Percentiles rank a stretch among this genome's conserved stretches.
These are phyloP conservation scores for Chromobotia macracanthus DNA, from an alignment of 2,797 vertebrate species.

Conservation along the genomic window DNA sequence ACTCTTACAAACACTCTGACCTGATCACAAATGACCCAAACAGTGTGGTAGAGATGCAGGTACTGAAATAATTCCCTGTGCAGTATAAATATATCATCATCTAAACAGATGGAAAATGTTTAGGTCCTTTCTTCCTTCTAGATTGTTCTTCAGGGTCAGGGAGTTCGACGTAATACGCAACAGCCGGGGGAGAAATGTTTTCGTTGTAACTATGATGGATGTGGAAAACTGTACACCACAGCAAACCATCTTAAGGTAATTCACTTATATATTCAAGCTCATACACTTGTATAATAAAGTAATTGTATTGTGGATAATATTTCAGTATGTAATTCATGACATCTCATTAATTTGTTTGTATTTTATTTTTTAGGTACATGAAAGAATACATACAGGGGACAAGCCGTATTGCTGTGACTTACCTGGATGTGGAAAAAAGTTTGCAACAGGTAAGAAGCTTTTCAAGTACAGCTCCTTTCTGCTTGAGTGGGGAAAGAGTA, in stretches of 20 bases:
- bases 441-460: constrained; percentile 88
- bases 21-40: constrained; percentile 87
- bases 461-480: no score
- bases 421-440: constrained; percentile 92
- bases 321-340: background rate
- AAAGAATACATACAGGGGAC: no score
- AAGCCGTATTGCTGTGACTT: constrained; percentile 93
- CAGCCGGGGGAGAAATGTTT: constrained; percentile 93
- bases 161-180: constrained; percentile 77
- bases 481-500: no score
- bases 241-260: constrained; percentile 94
- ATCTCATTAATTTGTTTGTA: background rate
- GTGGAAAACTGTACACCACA: constrained; percentile 96
- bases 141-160: constrained; percentile 94
- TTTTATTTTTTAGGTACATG: constrained; percentile 85
- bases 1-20: constrained; percentile 77
- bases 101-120: background rate
- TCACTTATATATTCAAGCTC: constrained; percentile 6
- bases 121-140: constrained; percentile 59
- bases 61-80: constrained; percentile 47
- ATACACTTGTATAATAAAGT: no score
- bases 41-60: constrained; percentile 90
- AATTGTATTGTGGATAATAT: no score
- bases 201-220: constrained; percentile 93
- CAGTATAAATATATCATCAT: background rate